phyloP scores from a whole-genome alignment of 2,113 vertebrate genomes.

The Formicarius rufipectus region DNA sequence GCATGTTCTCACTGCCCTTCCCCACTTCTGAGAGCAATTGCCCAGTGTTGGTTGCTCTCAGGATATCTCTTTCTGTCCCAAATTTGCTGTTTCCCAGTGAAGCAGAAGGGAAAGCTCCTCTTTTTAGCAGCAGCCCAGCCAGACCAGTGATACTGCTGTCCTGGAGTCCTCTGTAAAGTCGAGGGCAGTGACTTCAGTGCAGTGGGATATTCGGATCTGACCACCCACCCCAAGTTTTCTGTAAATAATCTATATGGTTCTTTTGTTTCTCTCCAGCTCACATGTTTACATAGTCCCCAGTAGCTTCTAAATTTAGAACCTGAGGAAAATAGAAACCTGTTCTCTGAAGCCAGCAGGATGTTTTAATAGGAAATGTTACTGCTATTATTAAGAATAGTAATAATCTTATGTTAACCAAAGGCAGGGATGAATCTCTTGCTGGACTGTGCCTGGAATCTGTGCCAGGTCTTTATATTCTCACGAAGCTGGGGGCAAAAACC shows the following conservation, averaged over 20 bases:
- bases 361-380: slow-evolving; percentile 3
- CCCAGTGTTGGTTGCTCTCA: not conserved
- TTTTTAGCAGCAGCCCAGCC: not conserved
- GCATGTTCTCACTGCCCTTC: not conserved
- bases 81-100: not conserved
- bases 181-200: not conserved
- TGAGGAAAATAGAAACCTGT: slow-evolving; percentile 4
- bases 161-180: not conserved
- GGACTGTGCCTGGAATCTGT: not conserved
- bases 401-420: not conserved
- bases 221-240: not conserved
- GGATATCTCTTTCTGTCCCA: not conserved
- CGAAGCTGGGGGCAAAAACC: not conserved
- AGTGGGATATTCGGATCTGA: not conserved
- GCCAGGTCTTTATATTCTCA: not conserved
- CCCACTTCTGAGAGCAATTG: rapidly evolving
- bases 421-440: not conserved
- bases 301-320: slow-evolving; percentile 32
- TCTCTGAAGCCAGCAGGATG: slow-evolving; percentile 1
- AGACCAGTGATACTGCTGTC: not conserved
- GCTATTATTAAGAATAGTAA: slow-evolving; percentile 24
- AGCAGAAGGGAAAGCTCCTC: not conserved
- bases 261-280: not conserved
- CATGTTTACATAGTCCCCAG: not conserved
- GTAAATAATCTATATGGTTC: not conserved